phyloP scores from a whole-genome alignment of 2,113 vertebrate genomes.

The Nanger granti region DNA sequence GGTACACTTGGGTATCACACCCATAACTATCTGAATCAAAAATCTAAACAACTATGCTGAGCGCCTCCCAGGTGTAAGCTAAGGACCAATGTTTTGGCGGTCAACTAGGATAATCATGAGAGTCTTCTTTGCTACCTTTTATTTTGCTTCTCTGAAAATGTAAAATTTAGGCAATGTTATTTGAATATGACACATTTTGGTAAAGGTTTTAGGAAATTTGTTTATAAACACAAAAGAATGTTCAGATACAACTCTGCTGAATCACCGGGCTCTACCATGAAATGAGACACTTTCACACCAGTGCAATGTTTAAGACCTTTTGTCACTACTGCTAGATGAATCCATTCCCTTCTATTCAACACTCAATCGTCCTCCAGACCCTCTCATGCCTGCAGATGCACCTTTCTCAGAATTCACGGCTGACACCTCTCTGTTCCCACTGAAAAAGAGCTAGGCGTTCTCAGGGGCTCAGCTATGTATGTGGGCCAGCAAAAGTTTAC shows the following conservation, averaged over 20 bases:
- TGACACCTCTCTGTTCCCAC: neutral
- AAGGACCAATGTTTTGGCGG: neutral
- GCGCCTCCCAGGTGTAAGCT: neutral
- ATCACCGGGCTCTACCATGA: neutral
- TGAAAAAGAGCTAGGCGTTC: neutral
- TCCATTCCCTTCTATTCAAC: neutral
- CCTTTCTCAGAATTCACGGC: neutral
- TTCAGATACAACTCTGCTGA: neutral
- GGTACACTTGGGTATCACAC: neutral
- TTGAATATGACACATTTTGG: neutral
- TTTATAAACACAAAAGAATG: conserved; percentile 1
- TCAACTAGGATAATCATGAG: neutral
- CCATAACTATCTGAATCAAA: neutral
- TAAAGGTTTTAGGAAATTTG: neutral
- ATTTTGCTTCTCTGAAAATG: conserved; percentile 8
- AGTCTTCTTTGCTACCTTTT: neutral
- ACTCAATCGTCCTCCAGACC: neutral
- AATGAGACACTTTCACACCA: neutral
- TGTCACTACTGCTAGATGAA: neutral
- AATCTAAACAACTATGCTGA: neutral
- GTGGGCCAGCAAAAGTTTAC: too few species aligned
- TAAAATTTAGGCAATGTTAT: neutral
- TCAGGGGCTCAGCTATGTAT: fast-evolving
- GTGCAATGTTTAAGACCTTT: neutral
- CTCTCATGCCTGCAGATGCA: neutral